phyloP scores from a whole-genome alignment of 2,888 invertebrate genomes.

The Acleris literana region DNA sequence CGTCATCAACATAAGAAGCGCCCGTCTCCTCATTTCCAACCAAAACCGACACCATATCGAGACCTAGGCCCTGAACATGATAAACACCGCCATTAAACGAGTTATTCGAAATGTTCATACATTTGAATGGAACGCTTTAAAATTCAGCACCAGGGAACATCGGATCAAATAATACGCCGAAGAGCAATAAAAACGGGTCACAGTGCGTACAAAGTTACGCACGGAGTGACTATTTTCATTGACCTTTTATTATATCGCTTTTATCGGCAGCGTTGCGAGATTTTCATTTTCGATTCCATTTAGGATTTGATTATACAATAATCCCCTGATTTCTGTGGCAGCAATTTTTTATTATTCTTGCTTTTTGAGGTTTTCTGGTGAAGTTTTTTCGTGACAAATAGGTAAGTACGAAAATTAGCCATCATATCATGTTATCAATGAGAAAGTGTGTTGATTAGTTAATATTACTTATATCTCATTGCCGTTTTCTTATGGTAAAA shows the following conservation, averaged over 20 bases:
- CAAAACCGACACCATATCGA: too few species aligned
- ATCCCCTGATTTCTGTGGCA: conserved; percentile 16
- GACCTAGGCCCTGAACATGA: too few species aligned
- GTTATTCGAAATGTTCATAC: conserved; percentile 17
- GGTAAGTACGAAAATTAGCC: too few species aligned
- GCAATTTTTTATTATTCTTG: conserved; percentile 2
- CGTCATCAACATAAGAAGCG: too few species aligned
- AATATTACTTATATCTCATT: too few species aligned
- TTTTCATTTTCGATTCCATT: conserved; percentile 23
- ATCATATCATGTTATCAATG: too few species aligned
- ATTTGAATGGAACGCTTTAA: conserved; percentile 21
- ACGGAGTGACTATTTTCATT: too few species aligned
- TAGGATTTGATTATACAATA: conserved; percentile 24
- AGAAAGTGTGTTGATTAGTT: too few species aligned
- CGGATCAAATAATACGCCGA: conserved; percentile 15
- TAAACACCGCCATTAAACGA: conserved; percentile 8
- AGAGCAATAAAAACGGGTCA: too few species aligned
- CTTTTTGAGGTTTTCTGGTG: not conserved
- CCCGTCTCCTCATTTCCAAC: too few species aligned
- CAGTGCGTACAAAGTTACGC: too few species aligned
- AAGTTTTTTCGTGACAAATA: not conserved
- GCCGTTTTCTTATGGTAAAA: too few species aligned
- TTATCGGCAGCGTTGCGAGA: conserved; percentile 13
- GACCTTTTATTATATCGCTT: not conserved
- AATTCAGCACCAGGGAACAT: conserved; percentile 19